Conservation (phyloP, 2,888 invertebrate genomes). For the Nomada goodeniana region DNA sequence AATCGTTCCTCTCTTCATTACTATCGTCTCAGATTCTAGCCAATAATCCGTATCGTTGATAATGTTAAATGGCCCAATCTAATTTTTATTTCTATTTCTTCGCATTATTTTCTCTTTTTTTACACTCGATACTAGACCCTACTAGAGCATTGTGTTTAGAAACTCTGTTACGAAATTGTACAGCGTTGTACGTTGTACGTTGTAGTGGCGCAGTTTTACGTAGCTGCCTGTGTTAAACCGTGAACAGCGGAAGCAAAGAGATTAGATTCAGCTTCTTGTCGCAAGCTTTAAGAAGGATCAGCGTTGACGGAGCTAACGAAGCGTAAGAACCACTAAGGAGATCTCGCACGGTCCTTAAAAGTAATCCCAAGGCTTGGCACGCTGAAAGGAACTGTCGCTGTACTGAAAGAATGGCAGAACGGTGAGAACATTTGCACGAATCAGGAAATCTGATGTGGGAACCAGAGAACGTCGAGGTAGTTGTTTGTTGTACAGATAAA, state of each 20-base stretch:
- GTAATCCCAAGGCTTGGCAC: constrained; percentile 70
- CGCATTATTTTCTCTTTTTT: too few species aligned
- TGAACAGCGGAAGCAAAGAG: constrained; percentile 65
- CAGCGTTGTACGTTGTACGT: too few species aligned
- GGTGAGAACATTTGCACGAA: neutral
- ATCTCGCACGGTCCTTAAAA: constrained; percentile 67
- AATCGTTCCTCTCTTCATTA: too few species aligned
- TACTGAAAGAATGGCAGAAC: constrained; percentile 22
- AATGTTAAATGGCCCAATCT: too few species aligned
- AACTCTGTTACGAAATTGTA: neutral
- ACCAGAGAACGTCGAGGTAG: neutral
- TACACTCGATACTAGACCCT: too few species aligned
- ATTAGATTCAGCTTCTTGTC: constrained; percentile 61
- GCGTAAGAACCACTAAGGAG: constrained; percentile 73
- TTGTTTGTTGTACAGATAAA: constrained; percentile 18
- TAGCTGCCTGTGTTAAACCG: neutral
- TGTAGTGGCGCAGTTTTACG: neutral
- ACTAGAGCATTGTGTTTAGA: too few species aligned
- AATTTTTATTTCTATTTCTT: too few species aligned
- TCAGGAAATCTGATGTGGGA: neutral
- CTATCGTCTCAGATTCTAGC: too few species aligned
- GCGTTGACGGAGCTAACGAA: constrained; percentile 78
- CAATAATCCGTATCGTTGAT: too few species aligned
- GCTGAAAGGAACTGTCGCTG: constrained; percentile 48
- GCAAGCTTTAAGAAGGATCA: constrained; percentile 75